Percentiles rank a stretch among this genome's conserved stretches.
These are phyloP conservation scores for Thymelicus acteon DNA, from an alignment of 2,888 invertebrate species.

Conservation along the genomic window DNA sequence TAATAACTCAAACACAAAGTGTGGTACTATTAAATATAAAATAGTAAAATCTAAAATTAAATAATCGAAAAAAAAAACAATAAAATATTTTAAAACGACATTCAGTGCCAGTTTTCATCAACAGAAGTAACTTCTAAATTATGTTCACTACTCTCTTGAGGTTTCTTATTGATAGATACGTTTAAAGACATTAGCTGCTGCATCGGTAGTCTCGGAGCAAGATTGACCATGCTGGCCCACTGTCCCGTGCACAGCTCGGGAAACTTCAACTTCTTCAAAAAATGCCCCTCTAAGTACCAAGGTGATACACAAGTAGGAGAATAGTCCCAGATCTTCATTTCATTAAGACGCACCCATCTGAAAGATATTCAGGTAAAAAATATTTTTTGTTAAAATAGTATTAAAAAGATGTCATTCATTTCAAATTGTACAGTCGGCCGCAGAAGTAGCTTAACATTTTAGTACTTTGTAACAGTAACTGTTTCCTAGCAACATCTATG, in stretches of 20 bases:
- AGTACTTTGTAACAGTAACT: no score
- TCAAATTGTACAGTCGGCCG: no score
- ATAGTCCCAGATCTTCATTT: conserved; percentile 88
- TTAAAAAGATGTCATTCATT: neutral
- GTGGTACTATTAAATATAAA: no score
- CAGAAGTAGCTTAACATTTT: no score
- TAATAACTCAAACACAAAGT: no score
- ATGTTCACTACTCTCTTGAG: conserved; percentile 78
- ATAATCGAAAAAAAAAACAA: no score
- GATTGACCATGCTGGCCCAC: conserved; percentile 91
- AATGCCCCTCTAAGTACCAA: conserved; percentile 88
- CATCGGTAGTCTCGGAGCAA: conserved; percentile 87
- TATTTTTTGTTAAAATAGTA: no score
- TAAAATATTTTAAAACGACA: neutral
- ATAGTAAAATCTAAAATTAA: no score
- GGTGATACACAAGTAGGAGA: conserved; percentile 90
- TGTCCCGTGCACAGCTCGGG: conserved; percentile 90
- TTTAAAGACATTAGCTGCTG: conserved; percentile 78
- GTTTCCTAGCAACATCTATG: no score
- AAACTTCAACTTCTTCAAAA: conserved; percentile 88
- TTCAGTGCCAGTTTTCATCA: conserved; percentile 57
- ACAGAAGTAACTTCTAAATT: conserved; percentile 72
- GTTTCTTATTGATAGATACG: conserved; percentile 79
- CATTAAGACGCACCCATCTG: conserved; percentile 88
- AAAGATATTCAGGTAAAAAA: conserved; percentile 41